Evolutionary conservation across 35 echinoderm and acorn worm genomes (phyloP).

Genomic region (Anneissia japonica): DNA sequence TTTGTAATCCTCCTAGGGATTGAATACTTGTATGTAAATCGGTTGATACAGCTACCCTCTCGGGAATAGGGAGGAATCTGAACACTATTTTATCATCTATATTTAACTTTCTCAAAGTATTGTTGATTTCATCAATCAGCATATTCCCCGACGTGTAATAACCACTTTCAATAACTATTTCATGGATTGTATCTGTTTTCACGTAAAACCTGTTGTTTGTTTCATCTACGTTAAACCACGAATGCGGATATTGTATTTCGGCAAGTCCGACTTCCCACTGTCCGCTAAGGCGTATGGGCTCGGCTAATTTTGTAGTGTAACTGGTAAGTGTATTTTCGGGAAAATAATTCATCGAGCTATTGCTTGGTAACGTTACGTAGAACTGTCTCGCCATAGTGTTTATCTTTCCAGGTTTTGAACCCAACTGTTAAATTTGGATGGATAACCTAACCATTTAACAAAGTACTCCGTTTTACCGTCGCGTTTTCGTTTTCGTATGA

Average conservation of each 20-base stretch:
- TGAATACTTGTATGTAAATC: background rate
- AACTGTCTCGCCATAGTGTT: slow-evolving; percentile 49
- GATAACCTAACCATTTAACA: slow-evolving; percentile 74
- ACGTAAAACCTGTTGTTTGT: slow-evolving; percentile 19
- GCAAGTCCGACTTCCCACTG: slow-evolving; percentile 30
- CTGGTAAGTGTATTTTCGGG: slow-evolving; percentile 38
- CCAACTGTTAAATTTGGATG: slow-evolving; percentile 66
- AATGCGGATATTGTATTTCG: slow-evolving; percentile 35
- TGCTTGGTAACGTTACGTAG: slow-evolving; percentile 38
- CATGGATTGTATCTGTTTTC: background rate
- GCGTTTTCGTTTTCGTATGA: slow-evolving; percentile 23
- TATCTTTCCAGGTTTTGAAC: slow-evolving; percentile 3
- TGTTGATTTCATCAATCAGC: background rate
- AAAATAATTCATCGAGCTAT: slow-evolving; percentile 31
- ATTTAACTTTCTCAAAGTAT: background rate
- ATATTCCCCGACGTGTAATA: slow-evolving; percentile 20
- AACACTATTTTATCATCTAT: background rate
- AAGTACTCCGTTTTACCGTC: slow-evolving; percentile 56
- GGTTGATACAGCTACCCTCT: background rate
- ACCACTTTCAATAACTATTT: slow-evolving; percentile 1
- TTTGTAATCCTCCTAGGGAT: background rate
- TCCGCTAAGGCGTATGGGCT: slow-evolving; percentile 15
- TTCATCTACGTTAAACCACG: slow-evolving; percentile 34
- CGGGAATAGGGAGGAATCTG: background rate
- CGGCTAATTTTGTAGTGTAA: slow-evolving; percentile 39